Evolutionary conservation across 1,140 invertebrate species (phyloP).

Genomic region (Meloidogyne floridensis): DNA sequence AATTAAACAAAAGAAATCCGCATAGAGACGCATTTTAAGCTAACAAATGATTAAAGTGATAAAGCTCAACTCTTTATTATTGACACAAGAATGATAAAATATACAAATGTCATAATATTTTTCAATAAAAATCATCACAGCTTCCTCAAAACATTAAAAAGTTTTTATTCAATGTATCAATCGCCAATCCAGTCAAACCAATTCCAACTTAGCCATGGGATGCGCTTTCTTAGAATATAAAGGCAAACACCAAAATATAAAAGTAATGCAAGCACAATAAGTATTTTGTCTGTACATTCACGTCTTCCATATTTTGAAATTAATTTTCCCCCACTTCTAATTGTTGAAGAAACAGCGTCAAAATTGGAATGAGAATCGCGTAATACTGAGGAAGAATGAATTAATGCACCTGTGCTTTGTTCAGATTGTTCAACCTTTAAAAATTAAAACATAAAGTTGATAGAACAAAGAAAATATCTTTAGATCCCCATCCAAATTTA

Average conservation of each 20-base stretch:
- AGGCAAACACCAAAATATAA: conserved; percentile 41
- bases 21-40: no score
- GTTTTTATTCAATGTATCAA: neutral
- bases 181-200: conserved; percentile 1
- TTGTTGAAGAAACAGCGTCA: conserved; percentile 32
- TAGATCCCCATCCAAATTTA: neutral
- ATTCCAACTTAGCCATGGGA: conserved; percentile 18
- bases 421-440: conserved; percentile 41
- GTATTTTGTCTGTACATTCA: conserved; percentile 46
- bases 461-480: neutral
- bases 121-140: neutral
- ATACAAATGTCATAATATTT: no score
- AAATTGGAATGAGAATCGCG: conserved; percentile 39
- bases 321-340: conserved; percentile 41
- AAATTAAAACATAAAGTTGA: neutral
- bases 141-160: no score
- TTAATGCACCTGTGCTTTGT: conserved; percentile 32
- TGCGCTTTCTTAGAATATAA: conserved; percentile 43
- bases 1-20: no score
- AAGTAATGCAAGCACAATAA: conserved; percentile 39
- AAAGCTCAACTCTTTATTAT: no score
- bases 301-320: conserved; percentile 45
- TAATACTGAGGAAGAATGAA: conserved; percentile 32
- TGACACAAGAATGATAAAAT: no score
- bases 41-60: no score